phyloP scores from a whole-genome alignment of 2,113 vertebrate species.

The Raja brachyura region DNA sequence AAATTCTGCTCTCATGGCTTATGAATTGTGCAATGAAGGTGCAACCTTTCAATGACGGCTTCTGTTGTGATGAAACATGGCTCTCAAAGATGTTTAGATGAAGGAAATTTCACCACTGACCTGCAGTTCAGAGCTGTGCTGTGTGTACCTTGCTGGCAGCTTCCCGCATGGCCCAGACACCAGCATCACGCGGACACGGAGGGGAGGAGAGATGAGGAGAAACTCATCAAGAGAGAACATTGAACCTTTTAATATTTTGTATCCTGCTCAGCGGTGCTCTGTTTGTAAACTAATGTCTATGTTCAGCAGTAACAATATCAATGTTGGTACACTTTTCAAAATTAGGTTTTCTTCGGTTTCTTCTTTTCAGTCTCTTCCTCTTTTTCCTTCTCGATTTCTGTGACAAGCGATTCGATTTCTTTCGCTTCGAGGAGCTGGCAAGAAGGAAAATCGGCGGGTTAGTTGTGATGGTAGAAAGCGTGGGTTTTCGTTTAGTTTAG shows the following conservation, averaged over 20 bases:
- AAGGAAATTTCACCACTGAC: not conserved
- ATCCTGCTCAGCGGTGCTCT: not conserved
- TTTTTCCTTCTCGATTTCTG: conserved; percentile 66
- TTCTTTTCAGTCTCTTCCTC: conserved; percentile 70
- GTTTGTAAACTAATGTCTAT: conserved; percentile 20
- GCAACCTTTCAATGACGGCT: not conserved
- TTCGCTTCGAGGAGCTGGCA: conserved; percentile 66
- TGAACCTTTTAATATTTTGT: not conserved
- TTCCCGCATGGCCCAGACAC: not conserved
- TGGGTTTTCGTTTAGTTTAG: no score
- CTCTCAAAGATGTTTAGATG: not conserved
- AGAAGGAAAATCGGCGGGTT: conserved; percentile 17
- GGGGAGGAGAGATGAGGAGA: not conserved
- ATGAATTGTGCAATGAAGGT: no score
- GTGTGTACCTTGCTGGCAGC: not conserved
- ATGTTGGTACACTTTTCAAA: conserved; percentile 44
- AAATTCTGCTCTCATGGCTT: no score
- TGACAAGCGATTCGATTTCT: conserved; percentile 65
- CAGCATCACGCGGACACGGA: not conserved
- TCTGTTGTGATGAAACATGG: not conserved
- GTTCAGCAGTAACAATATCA: not conserved
- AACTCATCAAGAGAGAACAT: not conserved
- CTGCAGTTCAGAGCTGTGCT: not conserved
- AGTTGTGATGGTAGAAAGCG: not conserved
- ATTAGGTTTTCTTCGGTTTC: conserved; percentile 63